Base-by-base conservation (phyloP, 37 sponge, comb jelly and placozoan genomes). In the Chondrilla cf. caribensis region DNA sequence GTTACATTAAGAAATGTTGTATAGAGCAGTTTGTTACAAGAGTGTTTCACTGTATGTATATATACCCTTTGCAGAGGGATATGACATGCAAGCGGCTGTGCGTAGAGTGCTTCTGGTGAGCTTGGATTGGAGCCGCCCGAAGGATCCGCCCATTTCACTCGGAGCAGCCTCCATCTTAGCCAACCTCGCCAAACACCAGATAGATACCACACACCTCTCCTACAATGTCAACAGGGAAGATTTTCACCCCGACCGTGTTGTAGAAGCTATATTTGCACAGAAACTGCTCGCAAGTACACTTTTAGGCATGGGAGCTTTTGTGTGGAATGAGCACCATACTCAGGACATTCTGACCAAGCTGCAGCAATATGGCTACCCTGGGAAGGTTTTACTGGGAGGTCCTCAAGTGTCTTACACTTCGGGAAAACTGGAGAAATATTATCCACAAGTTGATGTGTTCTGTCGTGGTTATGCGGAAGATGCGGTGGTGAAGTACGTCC, bases 391-490 rank as follows among this genome's bases (percentile, higher is more conserved):
- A 59, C 58, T 79, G 2, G 80, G 80, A 36, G 80, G 80, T 2
- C 80, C 80, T 38, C 80, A 79, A 26, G 47, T 79, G 28, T 79
- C 80, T 3, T 79, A 79, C 42, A 26, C 58, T 21, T 25, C 60
- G 2, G 38, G 2, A 18, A 57, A 79, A 2, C 80, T 58, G 28
- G 60, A 79, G 8, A 2, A 32, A 1, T 79, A 79, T 35, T 79
- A 79, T 7, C 80, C 80, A 55, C 38, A 58, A 22, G 80, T 58
- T 2, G 80, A 79, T 29, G 47, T 79, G 29, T 79, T 79, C 60
- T 79, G 80, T 79, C 58, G 80, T 59, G 80, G 80, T 14, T 79
- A 57, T 79, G 80, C 59, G 25, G 80, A 79, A 57, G 60, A 79
- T 19, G 80, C 80, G 1, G 80, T 79, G 19, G 41, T 32, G n/a